These are phyloP conservation scores for Diadema setosum DNA, from an alignment of 35 echinoderm and acorn worm species.

Conservation along the genomic window DNA sequence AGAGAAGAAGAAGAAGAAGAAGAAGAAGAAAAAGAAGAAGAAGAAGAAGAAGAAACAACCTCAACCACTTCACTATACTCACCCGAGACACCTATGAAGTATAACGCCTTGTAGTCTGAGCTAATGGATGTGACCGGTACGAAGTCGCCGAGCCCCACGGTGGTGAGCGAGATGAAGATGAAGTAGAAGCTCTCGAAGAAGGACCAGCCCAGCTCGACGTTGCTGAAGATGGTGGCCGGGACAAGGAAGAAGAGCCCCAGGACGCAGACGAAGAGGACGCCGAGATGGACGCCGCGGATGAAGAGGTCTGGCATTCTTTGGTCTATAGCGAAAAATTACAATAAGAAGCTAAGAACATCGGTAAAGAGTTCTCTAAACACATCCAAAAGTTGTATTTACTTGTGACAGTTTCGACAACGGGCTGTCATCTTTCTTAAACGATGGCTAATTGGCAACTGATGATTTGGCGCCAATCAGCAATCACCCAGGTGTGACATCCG, in stretches of 20 bases:
- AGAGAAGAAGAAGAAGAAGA: no score
- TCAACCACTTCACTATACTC: no score
- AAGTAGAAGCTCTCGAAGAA: conserved; percentile 87
- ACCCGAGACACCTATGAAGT: neutral
- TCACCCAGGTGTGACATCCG: no score
- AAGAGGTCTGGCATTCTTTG: conserved; percentile 4
- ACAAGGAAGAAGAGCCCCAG: conserved; percentile 68
- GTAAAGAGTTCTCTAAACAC: no score
- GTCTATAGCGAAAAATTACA: conserved; percentile 9
- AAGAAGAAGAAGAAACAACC: no score
- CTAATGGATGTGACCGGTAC: conserved; percentile 41
- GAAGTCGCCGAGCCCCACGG: conserved; percentile 92
- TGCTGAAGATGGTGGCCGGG: conserved; percentile 67
- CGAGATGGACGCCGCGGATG: conserved; percentile 61
- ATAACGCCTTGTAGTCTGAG: neutral
- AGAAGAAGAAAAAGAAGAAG: no score
- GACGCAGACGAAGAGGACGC: conserved; percentile 49
- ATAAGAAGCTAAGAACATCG: no score
- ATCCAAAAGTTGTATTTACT: no score
- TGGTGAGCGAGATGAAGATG: conserved; percentile 88
- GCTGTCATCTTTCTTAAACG: no score
- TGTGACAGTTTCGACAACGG: no score
- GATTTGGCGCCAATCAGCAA: no score
- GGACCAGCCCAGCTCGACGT: conserved; percentile 65
- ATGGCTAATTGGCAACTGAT: no score